Evolutionary conservation across 2,888 invertebrate species (phyloP), one percentile per base, ranked within the genome.

Genomic region (Calliphora vomitoria): DNA sequence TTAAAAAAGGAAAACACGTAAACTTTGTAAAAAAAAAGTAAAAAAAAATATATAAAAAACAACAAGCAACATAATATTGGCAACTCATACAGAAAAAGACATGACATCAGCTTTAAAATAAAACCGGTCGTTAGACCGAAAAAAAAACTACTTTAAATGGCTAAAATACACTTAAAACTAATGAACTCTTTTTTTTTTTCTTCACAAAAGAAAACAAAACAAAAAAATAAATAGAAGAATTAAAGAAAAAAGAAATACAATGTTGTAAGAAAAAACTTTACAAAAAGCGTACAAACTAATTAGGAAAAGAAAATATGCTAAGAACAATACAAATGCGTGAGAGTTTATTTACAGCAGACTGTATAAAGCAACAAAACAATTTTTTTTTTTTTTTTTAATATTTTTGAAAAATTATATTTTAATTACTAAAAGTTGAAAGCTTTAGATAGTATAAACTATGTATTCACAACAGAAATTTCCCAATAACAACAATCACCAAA

Each of bases 31-130:
- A 64, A 74, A 62, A 64, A 31, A 25, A n/a, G 41, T 53, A 74
- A 44, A 35, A 66, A 50, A 55, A 64, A 38, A 80, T n/a, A 25
- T 10, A 38, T 64, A 8, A 79, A 58, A 25, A 13, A 74, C n/a
- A 20, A 72, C 5, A 50, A 71, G 18, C 38, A 66, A 53, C 31
- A 41, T 68, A 68, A 79, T 78, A 85, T 85, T 85, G 72, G 60
- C 68, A 85, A 80, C 35, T 55, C 20, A 78, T 68, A 44, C 35
- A 35, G 50, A 50, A 66, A 85, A 68, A 85, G 66, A 66, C 79
- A 85, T 85, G 84, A 85, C 84, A 85, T 85, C 84, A 85, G 74
- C 74, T 80, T 11, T 66, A 35, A 80, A 53, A 20, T 20, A 64
- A 85, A 78, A 85, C 84, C 84, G 79, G 84, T 85, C 31, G 66